Conservation (phyloP, 2,113 vertebrate species). For the Aegotheles bennettii region DNA sequence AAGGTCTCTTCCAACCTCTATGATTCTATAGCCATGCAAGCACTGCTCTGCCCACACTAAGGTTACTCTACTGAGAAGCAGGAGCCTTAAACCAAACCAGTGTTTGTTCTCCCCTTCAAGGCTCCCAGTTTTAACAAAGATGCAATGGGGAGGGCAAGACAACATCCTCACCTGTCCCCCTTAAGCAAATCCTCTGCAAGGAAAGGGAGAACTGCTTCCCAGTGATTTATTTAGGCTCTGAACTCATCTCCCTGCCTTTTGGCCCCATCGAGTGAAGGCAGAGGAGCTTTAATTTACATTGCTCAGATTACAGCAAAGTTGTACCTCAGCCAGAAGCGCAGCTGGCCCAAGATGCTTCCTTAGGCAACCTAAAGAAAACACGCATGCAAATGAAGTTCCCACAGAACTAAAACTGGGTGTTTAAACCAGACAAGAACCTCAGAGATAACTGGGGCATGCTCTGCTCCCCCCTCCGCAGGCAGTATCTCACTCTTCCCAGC, state of each 20-base stretch:
- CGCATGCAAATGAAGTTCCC: not conserved
- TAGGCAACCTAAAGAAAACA: not conserved
- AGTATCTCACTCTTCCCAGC: not conserved
- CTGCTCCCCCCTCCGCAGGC: not conserved
- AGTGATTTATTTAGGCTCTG: not conserved
- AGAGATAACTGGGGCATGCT: not conserved
- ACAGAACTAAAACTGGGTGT: not conserved
- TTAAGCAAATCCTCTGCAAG: not conserved
- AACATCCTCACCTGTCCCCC: not conserved
- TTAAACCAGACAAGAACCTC: not conserved
- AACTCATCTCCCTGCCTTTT: not conserved
- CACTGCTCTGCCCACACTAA: not conserved
- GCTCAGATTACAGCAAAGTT: not conserved
- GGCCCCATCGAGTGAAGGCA: accelerated
- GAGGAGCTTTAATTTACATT: not conserved
- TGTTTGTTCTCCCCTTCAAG: not conserved
- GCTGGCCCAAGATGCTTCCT: not conserved
- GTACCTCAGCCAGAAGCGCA: not conserved
- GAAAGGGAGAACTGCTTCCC: not conserved
- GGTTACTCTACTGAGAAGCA: not conserved
- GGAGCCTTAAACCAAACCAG: not conserved
- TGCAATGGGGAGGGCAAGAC: not conserved
- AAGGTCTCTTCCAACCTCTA: too few relatives aligned
- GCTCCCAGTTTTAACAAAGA: not conserved
- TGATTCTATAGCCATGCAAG: too few relatives aligned